Percentiles rank a stretch among this genome's conserved stretches.
These are phyloP conservation scores for Pardalotus punctatus DNA, from an alignment of 2,113 vertebrate genomes.

Conservation along the genomic window DNA sequence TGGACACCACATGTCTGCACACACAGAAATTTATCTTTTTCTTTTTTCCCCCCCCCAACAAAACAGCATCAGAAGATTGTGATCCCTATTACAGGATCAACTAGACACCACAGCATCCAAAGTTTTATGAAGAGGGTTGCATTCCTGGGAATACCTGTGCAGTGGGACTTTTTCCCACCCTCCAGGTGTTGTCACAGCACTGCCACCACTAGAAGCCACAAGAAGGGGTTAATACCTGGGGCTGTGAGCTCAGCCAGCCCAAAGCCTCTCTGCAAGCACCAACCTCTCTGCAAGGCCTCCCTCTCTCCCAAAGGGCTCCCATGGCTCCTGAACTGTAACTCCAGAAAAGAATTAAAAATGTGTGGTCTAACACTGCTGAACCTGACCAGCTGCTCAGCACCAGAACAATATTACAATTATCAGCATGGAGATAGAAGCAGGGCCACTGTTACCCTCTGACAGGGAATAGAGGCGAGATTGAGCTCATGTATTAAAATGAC, in stretches of 20 bases:
- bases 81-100: fast-evolving
- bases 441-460: fast-evolving
- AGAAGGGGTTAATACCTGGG: not conserved
- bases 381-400: not conserved
- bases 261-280: not conserved
- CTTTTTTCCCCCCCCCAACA: fast-evolving
- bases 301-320: not conserved
- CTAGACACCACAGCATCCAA: fast-evolving
- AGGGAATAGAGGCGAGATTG: not conserved
- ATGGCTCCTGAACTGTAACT: not conserved
- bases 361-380: not conserved
- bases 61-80: not conserved
- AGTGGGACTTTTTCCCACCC: not conserved
- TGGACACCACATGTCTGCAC: not conserved
- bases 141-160: not conserved
- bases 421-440: not conserved
- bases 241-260: not conserved
- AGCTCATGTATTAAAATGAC: not conserved
- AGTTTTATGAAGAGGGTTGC: too few species aligned
- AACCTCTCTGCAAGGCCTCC: not conserved
- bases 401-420: not conserved
- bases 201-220: not conserved
- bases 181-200: fast-evolving
- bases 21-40: not conserved
- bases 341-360: not conserved